Evolutionary conservation across 1,140 invertebrate genomes (phyloP).

Genomic region (Drosophila santomea): DNA sequence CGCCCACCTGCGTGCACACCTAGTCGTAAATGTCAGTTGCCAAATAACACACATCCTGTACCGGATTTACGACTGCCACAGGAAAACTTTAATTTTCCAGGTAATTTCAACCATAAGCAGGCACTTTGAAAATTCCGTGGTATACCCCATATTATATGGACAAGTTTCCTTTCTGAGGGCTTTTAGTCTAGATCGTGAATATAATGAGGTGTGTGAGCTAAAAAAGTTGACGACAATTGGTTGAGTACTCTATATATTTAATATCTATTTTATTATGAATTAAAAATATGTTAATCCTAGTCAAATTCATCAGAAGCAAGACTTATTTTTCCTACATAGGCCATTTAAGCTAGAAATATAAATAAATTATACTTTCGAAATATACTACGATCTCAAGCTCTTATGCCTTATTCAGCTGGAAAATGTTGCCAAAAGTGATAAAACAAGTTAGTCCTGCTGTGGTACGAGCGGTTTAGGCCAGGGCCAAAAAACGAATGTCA

Average conservation of each 20-base stretch:
- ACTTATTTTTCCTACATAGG: no score
- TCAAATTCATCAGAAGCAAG: no score
- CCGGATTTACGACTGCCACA: constrained; percentile 35
- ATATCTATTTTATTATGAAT: no score
- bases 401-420: not conserved
- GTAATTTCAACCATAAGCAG: constrained; percentile 14
- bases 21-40: constrained; percentile 37
- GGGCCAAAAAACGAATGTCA: constrained; percentile 31
- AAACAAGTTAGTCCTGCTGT: not conserved
- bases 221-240: no score
- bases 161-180: not conserved
- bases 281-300: no score
- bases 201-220: no score
- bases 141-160: constrained; percentile 10
- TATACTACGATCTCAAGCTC: not conserved
- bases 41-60: constrained; percentile 37
- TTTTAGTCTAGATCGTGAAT: not conserved
- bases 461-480: constrained; percentile 3
- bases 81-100: constrained; percentile 30
- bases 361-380: no score
- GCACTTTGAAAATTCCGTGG: constrained; percentile 3
- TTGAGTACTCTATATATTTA: no score
- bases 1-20: constrained; percentile 51
- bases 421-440: no score
- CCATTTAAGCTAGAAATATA: no score